Evolutionary conservation across 2,888 invertebrate species (phyloP).

Genomic region (Leptopterna dolabrata): DNA sequence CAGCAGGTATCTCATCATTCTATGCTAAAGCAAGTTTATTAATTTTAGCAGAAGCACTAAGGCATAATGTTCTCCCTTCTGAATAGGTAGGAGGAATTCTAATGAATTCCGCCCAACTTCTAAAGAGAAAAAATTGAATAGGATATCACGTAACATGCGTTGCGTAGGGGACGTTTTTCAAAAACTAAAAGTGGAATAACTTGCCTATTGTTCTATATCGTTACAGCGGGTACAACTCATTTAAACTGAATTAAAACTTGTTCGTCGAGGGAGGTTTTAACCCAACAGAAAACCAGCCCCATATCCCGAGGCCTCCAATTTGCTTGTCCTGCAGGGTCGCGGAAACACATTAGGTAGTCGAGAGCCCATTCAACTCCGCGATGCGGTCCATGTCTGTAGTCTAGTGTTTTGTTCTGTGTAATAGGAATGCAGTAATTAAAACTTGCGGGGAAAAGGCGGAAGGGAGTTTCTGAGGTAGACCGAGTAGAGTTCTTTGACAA

Average conservation of each 20-base stretch:
- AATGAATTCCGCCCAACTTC: neutral
- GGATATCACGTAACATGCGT: neutral
- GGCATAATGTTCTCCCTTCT: no score
- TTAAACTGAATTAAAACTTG: slow-evolving; percentile 26
- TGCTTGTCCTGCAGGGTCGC: neutral
- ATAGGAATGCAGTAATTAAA: slow-evolving; percentile 31
- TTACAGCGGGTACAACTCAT: neutral
- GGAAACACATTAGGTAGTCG: neutral
- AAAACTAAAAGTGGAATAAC: neutral
- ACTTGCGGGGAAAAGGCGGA: neutral
- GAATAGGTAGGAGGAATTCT: neutral
- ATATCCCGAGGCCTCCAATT: neutral
- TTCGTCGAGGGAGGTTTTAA: neutral
- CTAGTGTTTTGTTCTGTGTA: neutral
- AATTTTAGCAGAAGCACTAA: no score
- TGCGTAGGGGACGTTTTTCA: neutral
- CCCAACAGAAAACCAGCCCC: neutral
- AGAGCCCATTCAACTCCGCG: neutral
- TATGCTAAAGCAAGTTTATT: no score
- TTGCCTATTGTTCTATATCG: neutral
- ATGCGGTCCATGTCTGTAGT: neutral
- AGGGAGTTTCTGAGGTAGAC: neutral
- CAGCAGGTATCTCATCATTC: no score
- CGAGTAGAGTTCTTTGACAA: neutral
- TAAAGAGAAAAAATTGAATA: neutral